Evolutionary conservation across 2,888 invertebrate species (phyloP), one percentile per base, ranked within the genome.

Genomic region (Eilema sororculum): DNA sequence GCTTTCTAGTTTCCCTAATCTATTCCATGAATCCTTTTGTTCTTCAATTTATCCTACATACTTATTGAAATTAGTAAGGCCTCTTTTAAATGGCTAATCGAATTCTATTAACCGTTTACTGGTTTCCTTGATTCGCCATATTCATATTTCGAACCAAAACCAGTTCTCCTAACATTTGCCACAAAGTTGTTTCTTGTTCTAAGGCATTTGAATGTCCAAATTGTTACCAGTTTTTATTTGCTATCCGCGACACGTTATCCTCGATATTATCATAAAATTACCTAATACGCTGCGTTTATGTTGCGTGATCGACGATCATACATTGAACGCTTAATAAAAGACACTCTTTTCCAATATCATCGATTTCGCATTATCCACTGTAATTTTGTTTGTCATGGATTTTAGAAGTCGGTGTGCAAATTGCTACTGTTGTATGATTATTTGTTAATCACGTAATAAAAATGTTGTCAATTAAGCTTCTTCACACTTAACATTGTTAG

Each of bases 291-390:
- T 68, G 61, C 59, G 37, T 69, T 65, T 60, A 69, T 70, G 65
- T 80, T 73, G 79, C 80, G 79, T 80, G 80, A 65, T 72, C 59
- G 8, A 22, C 20, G n/a, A 52, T 52, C n/a, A 0, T 52, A 46
- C 41, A 64, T 24, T 68, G 41, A 65, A 74, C 57, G 72, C 71
- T 68, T 61, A 61, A 70, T 73, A 60, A 41, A 69, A 61, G 58
- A n/a, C 12, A 22, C 22, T 64, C n/a, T 52, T 65, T 65, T 65
- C 30, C 52, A 52, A n/a, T 56, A 56, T 28, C 5, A 28, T 65
- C 5, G 30, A 56, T 28, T 30, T 16, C 12, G n/a, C n/a, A 30
- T 24, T 58, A n/a, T 30, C 2, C 30, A 30, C 22, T 13, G 0
- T 30, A 28, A 28, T 25, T 52, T 64, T 30, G 28, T 22, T 65